These are phyloP conservation scores for Torymus auratus DNA, from an alignment of 2,888 invertebrate genomes.

Conservation along the genomic window DNA sequence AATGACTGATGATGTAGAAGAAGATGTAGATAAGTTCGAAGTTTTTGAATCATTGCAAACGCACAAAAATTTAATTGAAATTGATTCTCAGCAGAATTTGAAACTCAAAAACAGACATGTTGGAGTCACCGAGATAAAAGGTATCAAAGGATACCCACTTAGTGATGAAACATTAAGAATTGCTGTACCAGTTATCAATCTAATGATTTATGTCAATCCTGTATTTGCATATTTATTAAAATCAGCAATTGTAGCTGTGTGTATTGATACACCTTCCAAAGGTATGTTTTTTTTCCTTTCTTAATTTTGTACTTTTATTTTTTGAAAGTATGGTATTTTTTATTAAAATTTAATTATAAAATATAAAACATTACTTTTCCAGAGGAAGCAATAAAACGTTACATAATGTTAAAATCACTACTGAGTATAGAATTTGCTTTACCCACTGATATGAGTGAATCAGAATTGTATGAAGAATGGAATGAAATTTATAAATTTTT, in stretches of 20 bases:
- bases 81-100: constrained; percentile 66
- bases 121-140: constrained; percentile 61
- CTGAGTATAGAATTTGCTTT: constrained; percentile 71
- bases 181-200: constrained; percentile 84
- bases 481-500: constrained; percentile 64
- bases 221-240: constrained; percentile 84
- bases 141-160: constrained; percentile 80
- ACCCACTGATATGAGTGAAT: constrained; percentile 61
- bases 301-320: constrained; percentile 21
- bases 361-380: constrained; percentile 25
- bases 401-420: constrained; percentile 67
- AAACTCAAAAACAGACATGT: constrained; percentile 67
- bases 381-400: constrained; percentile 68
- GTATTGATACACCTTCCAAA: constrained; percentile 67
- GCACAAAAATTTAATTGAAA: constrained; percentile 69
- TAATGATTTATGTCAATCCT: constrained; percentile 88
- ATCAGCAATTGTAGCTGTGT: constrained; percentile 80
- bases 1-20: constrained; percentile 24
- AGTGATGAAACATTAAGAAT: constrained; percentile 82
- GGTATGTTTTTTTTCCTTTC: constrained; percentile 17
- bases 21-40: constrained; percentile 77
- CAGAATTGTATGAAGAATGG: constrained; percentile 68
- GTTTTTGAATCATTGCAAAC: constrained; percentile 68
- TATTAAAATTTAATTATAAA: constrained; percentile 18
- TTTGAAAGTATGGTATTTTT: constrained; percentile 18